These are phyloP conservation scores for Tyrannus savana DNA, from an alignment of 2,113 vertebrate species.

Conservation along the genomic window DNA sequence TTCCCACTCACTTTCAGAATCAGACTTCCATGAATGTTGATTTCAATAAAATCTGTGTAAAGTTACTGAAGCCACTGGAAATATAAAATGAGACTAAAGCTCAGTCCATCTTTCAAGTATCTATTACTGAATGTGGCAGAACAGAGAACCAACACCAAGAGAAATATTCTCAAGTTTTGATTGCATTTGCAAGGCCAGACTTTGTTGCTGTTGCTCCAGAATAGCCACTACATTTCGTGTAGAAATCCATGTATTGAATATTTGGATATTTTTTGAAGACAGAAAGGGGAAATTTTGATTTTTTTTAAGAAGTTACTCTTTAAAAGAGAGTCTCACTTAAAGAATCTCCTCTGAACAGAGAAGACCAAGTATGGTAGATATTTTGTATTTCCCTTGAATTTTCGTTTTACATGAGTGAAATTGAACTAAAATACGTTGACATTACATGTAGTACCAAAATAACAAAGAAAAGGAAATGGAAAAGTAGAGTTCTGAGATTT, in stretches of 20 bases:
- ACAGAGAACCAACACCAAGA: background rate
- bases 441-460: background rate
- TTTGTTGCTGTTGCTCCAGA: background rate
- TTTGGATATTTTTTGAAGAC: background rate
- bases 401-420: background rate
- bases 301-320: background rate
- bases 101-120: background rate
- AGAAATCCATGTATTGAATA: background rate
- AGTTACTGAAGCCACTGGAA: background rate
- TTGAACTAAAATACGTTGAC: background rate
- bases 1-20: background rate
- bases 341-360: background rate
- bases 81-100: background rate
- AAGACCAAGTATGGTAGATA: fast-evolving
- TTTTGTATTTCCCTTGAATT: background rate
- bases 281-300: background rate
- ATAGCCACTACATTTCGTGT: background rate
- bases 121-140: background rate
- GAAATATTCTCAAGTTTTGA: background rate
- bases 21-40: background rate
- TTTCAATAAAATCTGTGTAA: background rate
- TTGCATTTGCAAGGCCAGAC: background rate
- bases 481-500: background rate
- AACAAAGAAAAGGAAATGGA: background rate
- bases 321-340: background rate